Evolutionary conservation across 2,888 invertebrate genomes (phyloP).

Genomic region (Vesta saturnalis): DNA sequence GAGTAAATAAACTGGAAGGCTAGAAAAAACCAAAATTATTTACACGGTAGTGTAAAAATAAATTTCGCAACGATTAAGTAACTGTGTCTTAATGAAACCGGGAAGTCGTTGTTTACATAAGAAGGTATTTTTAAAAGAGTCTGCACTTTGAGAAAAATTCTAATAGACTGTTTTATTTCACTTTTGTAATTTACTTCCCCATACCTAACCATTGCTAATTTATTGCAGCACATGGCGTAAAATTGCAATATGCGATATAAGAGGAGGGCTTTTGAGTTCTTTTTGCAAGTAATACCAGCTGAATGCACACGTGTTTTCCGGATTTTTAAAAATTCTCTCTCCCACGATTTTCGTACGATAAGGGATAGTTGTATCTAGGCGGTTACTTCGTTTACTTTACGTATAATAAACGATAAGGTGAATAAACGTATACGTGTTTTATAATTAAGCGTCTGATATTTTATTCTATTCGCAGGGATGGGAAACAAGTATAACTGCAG

Average conservation of each 20-base stretch:
- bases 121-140: not conserved
- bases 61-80: slow-evolving; percentile 21
- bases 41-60: slow-evolving; percentile 16
- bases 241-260: slow-evolving; percentile 12
- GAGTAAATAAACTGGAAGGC: slow-evolving; percentile 3
- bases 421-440: too few relatives aligned
- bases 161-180: slow-evolving; percentile 8
- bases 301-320: slow-evolving; percentile 21
- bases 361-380: not conserved
- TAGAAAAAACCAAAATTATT: slow-evolving; percentile 5
- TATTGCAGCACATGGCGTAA: slow-evolving; percentile 9
- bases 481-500: too few relatives aligned
- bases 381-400: too few relatives aligned
- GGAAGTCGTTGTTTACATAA: slow-evolving; percentile 13
- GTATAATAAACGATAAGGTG: too few relatives aligned
- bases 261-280: slow-evolving; percentile 7
- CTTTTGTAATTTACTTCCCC: slow-evolving; percentile 2
- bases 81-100: slow-evolving; percentile 14
- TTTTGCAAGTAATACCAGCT: slow-evolving; percentile 16
- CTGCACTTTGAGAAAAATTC: not conserved
- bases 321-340: slow-evolving; percentile 16
- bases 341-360: slow-evolving; percentile 15
- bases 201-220: not conserved
- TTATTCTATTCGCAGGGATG: too few relatives aligned
- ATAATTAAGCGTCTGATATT: too few relatives aligned